These are phyloP conservation scores for Propithecus deckenii DNA, from an alignment of 2,797 vertebrate genomes.

Conservation along the genomic window DNA sequence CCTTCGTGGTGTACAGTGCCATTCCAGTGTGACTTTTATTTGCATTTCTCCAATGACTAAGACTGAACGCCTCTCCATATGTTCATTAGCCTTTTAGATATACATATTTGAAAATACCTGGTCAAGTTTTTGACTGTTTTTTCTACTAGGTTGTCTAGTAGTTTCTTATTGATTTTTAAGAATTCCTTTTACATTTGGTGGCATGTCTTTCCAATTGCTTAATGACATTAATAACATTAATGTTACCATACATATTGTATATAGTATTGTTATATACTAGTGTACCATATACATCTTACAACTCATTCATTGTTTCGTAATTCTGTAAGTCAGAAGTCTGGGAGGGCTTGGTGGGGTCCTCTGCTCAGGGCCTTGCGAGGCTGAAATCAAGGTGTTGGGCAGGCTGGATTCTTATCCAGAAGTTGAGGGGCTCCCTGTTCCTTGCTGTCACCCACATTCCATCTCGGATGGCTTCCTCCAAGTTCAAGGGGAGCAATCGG, in stretches of 20 bases:
- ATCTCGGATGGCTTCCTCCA: background rate
- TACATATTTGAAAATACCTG: background rate
- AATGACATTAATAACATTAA: background rate
- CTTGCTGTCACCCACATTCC: background rate
- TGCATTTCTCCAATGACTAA: background rate
- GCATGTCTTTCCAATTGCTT: background rate
- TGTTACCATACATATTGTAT: background rate
- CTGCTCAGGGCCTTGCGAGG: background rate
- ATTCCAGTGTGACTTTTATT: background rate
- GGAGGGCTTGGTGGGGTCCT: background rate
- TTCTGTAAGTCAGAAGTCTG: background rate
- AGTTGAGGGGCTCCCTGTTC: too few relatives aligned
- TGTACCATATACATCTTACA: background rate
- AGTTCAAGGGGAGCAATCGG: background rate
- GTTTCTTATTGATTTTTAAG: background rate
- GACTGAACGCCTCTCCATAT: background rate
- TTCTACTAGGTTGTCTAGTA: background rate
- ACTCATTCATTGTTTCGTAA: background rate
- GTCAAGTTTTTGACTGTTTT: background rate
- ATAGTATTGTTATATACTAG: background rate
- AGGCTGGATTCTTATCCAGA: background rate
- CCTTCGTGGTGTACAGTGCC: background rate
- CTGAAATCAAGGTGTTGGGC: background rate
- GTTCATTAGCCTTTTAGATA: background rate
- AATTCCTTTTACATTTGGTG: background rate